Evolutionary conservation across 2,888 invertebrate genomes (phyloP).

Genomic region (Phaonia tiefii): DNA sequence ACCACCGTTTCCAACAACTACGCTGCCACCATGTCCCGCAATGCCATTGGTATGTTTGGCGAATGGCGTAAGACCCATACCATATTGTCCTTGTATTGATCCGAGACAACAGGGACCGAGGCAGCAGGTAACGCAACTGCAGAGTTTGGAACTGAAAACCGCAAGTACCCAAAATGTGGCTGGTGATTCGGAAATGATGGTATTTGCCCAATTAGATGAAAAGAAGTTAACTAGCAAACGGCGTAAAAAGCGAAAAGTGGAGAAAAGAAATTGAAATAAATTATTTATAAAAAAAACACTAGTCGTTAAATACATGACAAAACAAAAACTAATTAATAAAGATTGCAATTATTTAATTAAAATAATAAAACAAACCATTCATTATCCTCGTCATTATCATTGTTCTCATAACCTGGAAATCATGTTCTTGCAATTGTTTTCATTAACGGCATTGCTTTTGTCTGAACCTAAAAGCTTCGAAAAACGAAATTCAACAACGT

Average conservation of each 20-base stretch:
- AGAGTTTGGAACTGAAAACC: slow-evolving; percentile 8
- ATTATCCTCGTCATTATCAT: not conserved
- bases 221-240: not conserved
- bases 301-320: slow-evolving; percentile 20
- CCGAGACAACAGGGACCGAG: slow-evolving; percentile 71
- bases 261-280: not conserved
- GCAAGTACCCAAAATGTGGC: not conserved
- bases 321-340: not conserved
- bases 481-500: slow-evolving; percentile 2
- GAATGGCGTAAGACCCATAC: slow-evolving; percentile 74
- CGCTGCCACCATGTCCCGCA: slow-evolving; percentile 63
- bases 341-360: slow-evolving; percentile 4
- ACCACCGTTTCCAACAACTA: slow-evolving; percentile 64
- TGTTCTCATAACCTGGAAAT: not conserved
- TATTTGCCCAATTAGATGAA: slow-evolving; percentile 69
- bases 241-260: not conserved
- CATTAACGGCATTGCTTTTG: slow-evolving; percentile 41
- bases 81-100: slow-evolving; percentile 79
- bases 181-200: slow-evolving; percentile 73
- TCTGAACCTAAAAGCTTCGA: slow-evolving; percentile 25
- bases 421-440: slow-evolving; percentile 53
- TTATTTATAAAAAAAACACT: slow-evolving; percentile 12
- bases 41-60: slow-evolving; percentile 76
- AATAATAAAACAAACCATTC: not conserved
- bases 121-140: not conserved